Evolutionary conservation across 2,888 invertebrate species (phyloP), one percentile per base, ranked within the genome.

Genomic region (Iselma pallidipennis): DNA sequence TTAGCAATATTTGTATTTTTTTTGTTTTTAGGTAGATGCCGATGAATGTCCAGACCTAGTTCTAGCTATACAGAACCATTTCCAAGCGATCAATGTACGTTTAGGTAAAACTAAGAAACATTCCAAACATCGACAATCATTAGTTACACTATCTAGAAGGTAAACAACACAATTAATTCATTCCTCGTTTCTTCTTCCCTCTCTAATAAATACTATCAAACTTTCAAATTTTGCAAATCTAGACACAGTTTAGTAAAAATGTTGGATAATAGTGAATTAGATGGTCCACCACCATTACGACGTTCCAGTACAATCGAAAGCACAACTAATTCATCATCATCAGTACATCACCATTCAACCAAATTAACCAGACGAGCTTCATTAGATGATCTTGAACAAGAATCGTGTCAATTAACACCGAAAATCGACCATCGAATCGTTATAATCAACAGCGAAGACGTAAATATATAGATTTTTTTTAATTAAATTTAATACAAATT

Each of bases 41-140:
- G 95, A 95, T 77, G 89, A 92, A 81, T 93, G 94, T 71, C 93
- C 94, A 0, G 91, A 94, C 76, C 81, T 95, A 65, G 91, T 92
- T 7, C 87, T 93, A 72, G 91, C 93, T 0, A 85, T 96, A 21
- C 93, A 94, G 82, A 95, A 95, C 81, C 95, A 95, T 79, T 95
- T 96, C 82, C 88, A 91, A 59, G 92, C 95, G 2, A 94, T 95
- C 71, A 88, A 91, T 80, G 89, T 94, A 73, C 85, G 91, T 42
- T 85, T 87, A 57, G 93, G 92, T 51, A 88, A 88, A 79, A 85
- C 88, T 0, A 83, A 87, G 21, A 83, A 87, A 33, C 90, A 88
- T 68, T 91, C 93, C 57, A 91, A 92, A 72, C 94, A 95, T 79
- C 83, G 94, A 57, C 95, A 95, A 83, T 93, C 93, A 28, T 85